These are phyloP conservation scores for Theocolax elegans DNA, from an alignment of 1,140 invertebrate species.

Conservation along the genomic window DNA sequence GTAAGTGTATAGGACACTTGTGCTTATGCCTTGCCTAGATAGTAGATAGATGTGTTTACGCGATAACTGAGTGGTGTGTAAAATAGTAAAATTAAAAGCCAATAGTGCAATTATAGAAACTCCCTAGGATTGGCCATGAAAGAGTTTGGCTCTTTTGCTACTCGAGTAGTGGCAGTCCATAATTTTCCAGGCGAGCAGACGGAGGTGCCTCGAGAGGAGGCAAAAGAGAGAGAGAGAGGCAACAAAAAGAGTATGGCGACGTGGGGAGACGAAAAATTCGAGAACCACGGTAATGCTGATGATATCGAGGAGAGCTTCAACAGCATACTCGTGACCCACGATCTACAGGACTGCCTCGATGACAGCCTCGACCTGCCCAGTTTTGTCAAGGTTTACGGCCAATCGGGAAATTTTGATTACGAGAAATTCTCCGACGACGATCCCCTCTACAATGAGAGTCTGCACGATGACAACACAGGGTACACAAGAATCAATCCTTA, in stretches of 20 bases:
- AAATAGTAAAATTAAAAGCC: too few relatives aligned
- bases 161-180: slow-evolving; percentile 1
- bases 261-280: slow-evolving; percentile 61
- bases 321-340: slow-evolving; percentile 66
- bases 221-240: slow-evolving; percentile 19
- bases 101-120: too few relatives aligned
- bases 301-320: slow-evolving; percentile 57
- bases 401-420: slow-evolving; percentile 59
- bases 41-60: too few relatives aligned
- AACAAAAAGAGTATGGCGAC: slow-evolving; percentile 63
- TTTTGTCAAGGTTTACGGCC: slow-evolving; percentile 68
- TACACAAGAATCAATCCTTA: slow-evolving; percentile 44
- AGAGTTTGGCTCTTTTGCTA: too few relatives aligned
- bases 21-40: too few relatives aligned
- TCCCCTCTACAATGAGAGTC: slow-evolving; percentile 55
- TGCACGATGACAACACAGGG: slow-evolving; percentile 60
- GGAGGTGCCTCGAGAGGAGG: not conserved
- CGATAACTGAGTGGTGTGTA: too few relatives aligned
- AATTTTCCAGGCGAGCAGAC: slow-evolving; percentile 31
- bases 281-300: slow-evolving; percentile 47
- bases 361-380: slow-evolving; percentile 69
- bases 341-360: slow-evolving; percentile 70
- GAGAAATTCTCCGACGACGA: slow-evolving; percentile 60
- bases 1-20: too few relatives aligned
- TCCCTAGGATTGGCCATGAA: too few relatives aligned